Conservation (phyloP, 2,797 vertebrate species). For the Miichthys miiuy region DNA sequence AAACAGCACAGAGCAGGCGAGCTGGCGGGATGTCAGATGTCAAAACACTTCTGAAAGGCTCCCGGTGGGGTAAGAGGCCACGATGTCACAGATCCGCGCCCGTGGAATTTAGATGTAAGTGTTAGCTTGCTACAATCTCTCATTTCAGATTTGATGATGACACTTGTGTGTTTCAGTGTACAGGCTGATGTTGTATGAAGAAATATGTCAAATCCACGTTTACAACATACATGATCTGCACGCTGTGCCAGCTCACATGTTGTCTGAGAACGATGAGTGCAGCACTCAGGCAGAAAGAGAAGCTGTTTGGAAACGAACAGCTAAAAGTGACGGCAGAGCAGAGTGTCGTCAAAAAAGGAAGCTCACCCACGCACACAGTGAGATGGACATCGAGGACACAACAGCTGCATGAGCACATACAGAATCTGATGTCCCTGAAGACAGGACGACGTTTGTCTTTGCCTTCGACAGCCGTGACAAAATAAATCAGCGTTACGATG, state of each 20-base stretch:
- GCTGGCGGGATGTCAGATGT: no score
- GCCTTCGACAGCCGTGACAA: no score
- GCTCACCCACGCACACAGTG: constrained; percentile 3
- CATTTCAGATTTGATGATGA: constrained; percentile 6
- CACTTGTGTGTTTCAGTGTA: background rate
- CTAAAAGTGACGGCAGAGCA: constrained; percentile 47
- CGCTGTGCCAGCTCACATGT: constrained; percentile 5
- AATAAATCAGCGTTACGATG: background rate
- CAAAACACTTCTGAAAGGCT: no score
- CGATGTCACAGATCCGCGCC: no score
- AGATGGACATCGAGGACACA: background rate
- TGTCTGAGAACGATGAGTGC: constrained; percentile 3
- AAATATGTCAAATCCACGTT: background rate
- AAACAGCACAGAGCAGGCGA: no score
- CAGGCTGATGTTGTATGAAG: background rate
- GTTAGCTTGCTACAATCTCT: background rate
- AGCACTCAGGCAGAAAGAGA: constrained; percentile 22
- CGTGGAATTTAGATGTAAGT: no score
- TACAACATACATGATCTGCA: background rate
- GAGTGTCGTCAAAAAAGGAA: constrained; percentile 23
- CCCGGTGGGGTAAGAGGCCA: no score
- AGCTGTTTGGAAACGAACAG: constrained; percentile 34
- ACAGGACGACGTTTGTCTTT: background rate
- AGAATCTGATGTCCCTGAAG: background rate
- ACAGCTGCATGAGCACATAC: background rate